Evolutionary conservation across 2,113 vertebrate species (phyloP), one percentile per base, ranked within the genome.

Genomic region (Urocitellus parryii): DNA sequence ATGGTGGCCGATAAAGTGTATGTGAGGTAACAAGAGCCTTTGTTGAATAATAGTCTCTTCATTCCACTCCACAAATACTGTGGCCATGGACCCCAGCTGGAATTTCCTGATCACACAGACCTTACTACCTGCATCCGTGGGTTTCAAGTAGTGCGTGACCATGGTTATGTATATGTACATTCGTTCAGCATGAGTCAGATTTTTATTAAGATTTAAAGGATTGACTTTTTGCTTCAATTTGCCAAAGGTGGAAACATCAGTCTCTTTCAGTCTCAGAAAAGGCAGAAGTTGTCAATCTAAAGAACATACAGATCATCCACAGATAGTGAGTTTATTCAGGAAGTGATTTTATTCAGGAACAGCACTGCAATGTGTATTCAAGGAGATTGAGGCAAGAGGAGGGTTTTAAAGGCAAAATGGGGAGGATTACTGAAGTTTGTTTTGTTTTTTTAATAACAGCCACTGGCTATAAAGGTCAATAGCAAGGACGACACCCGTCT

Each of bases 231-330:
- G 53, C 39, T 63, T 87, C 0, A 1, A 68, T 63, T 86, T 90
- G 73, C n/a, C 45, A 61, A 58, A 34, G 1, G 29, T 58, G 48
- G 74, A 58, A 84, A 39, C 8, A 4, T 56, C 73, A 6, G 0
- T 77, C 22, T 85, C 42, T 81, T 86, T 88, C 20, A 68, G 17
- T 77, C 34, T 73, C 88, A 25, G 45, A 63, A 92, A 91, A 88
- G 32, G n/a, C 53, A 4, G 61, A n/a, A 65, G 11, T 48, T 65
- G 32, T 51, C 83, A 63, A 42, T 34, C 25, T 34, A 17, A 29
- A 85, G 34, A 51, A 34, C 80, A 76, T 51, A 37, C 32, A 42
- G 37, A 45, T 27, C 11, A 8, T 61, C 8, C 3, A 25, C 12
- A 61, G 48, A 45, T 20, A 42, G 10, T 3, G 10, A 45, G 56